These are phyloP conservation scores for Apamea monoglypha DNA, from an alignment of 2,888 invertebrate species.

Conservation along the genomic window DNA sequence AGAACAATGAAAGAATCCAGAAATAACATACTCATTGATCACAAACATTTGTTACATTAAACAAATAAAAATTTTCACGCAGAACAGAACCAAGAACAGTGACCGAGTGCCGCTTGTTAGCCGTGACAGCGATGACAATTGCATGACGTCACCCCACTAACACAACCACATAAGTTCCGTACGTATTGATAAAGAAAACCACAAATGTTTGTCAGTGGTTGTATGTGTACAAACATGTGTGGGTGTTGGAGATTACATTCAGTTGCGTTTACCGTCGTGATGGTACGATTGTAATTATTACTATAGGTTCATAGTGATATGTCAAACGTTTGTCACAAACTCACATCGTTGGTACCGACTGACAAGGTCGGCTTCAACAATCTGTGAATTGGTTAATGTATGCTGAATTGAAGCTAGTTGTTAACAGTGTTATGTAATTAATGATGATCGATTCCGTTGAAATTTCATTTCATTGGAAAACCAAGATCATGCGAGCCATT, in stretches of 20 bases:
- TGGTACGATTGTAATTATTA: slow-evolving; percentile 73
- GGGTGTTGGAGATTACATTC: slow-evolving; percentile 75
- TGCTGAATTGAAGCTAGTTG: slow-evolving; percentile 24
- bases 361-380: slow-evolving; percentile 59
- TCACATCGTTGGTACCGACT: slow-evolving; percentile 31
- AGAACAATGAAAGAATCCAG: slow-evolving; percentile 34
- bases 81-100: slow-evolving; percentile 72
- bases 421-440: slow-evolving; percentile 29
- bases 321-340: slow-evolving; percentile 60
- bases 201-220: slow-evolving; percentile 74
- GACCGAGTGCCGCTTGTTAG: slow-evolving; percentile 84
- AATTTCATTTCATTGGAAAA: background rate
- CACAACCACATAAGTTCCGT: slow-evolving; percentile 66
- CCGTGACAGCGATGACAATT: slow-evolving; percentile 89
- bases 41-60: slow-evolving; percentile 59
- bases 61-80: slow-evolving; percentile 69
- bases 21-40: slow-evolving; percentile 36
- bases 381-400: slow-evolving; percentile 40
- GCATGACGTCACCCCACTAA: slow-evolving; percentile 85
- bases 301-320: slow-evolving; percentile 58
- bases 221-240: slow-evolving; percentile 74
- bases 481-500: slow-evolving; percentile 9
- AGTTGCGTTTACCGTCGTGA: slow-evolving; percentile 70
- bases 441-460: slow-evolving; percentile 18
- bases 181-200: slow-evolving; percentile 79